phyloP scores from a whole-genome alignment of 2,113 vertebrate species.

The Gobio gobio region DNA sequence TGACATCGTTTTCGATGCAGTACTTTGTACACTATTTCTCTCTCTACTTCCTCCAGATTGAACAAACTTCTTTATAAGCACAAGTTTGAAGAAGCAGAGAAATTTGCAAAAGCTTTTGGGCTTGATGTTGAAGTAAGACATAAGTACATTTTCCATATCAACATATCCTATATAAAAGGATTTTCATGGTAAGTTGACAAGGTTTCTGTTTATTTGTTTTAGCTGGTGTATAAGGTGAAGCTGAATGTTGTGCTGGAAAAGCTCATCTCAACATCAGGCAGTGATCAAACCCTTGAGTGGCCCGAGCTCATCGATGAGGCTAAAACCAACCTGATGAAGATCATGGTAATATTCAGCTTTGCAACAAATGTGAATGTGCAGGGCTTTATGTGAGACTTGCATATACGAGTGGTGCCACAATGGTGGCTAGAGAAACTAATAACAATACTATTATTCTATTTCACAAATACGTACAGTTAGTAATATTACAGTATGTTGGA shows the following conservation, averaged over 20 bases:
- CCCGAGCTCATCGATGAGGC: constrained; percentile 86
- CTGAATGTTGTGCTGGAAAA: constrained; percentile 88
- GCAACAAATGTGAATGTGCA: not conserved
- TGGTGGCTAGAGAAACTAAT: no score
- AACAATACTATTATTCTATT: no score
- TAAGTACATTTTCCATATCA: not conserved
- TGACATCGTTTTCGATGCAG: not conserved
- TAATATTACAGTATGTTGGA: no score
- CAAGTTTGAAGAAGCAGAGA: constrained; percentile 94
- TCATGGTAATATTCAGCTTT: constrained; percentile 74
- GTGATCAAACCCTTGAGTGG: constrained; percentile 72
- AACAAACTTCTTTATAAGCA: constrained; percentile 94
- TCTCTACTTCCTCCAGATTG: constrained; percentile 73
- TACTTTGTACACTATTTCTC: not conserved
- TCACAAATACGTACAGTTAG: no score
- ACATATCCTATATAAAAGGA: not conserved
- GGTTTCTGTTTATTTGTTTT: not conserved
- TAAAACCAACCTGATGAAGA: constrained; percentile 89
- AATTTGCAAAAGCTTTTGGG: constrained; percentile 90
- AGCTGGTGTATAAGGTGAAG: constrained; percentile 97
- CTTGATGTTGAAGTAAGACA: constrained; percentile 89
- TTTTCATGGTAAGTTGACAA: not conserved
- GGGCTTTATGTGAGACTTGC: not conserved
- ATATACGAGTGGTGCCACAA: no score
- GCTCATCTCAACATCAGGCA: constrained; percentile 81